These are phyloP conservation scores for Tenthredo amoena DNA, from an alignment of 2,888 invertebrate species.

Conservation along the genomic window DNA sequence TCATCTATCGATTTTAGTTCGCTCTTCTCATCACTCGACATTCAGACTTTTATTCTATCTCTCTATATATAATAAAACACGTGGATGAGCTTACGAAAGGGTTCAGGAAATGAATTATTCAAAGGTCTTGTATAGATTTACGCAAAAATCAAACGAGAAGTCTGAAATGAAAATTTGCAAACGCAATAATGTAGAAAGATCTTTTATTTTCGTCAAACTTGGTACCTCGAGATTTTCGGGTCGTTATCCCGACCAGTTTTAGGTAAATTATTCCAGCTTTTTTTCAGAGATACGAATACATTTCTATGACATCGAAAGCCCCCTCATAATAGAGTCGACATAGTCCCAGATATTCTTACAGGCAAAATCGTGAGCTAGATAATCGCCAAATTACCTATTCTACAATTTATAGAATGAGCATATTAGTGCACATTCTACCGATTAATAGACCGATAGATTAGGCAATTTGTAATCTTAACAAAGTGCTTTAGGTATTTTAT, in stretches of 20 bases:
- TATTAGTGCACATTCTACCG: not conserved
- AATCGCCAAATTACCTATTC: not conserved
- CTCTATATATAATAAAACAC: not conserved
- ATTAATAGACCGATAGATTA: not conserved
- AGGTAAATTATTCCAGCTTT: not conserved
- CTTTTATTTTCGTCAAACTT: not conserved
- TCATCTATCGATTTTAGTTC: not conserved
- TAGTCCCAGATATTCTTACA: not conserved
- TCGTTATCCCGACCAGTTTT: not conserved
- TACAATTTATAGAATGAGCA: not conserved
- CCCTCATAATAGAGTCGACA: not conserved
- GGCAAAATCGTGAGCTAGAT: not conserved
- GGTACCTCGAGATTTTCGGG: not conserved
- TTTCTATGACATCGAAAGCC: not conserved
- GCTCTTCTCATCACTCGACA: constrained; percentile 9
- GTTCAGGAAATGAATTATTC: not conserved
- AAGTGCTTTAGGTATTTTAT: not conserved
- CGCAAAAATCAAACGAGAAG: not conserved
- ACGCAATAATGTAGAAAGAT: not conserved
- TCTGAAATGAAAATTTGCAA: not conserved
- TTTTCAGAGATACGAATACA: not conserved
- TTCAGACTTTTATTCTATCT: not conserved
- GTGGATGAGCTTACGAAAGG: not conserved
- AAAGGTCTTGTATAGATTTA: not conserved
- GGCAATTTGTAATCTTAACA: not conserved